Percentiles rank a stretch among this genome's conserved stretches.
phyloP scores from a whole-genome alignment of 2,113 vertebrate species.

The Ascaphus truei region DNA sequence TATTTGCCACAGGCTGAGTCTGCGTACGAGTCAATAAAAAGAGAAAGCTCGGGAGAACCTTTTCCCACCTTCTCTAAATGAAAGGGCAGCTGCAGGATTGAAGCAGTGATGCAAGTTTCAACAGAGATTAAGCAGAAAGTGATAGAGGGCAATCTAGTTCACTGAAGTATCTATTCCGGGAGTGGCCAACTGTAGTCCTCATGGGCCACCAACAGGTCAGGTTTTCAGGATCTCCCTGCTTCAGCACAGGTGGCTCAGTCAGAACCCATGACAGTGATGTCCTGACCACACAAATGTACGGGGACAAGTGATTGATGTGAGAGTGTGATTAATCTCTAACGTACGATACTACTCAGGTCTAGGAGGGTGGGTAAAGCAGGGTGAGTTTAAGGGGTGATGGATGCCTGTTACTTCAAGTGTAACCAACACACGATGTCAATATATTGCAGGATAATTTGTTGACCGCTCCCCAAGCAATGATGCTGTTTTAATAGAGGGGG shows the following conservation, averaged over 20 bases:
- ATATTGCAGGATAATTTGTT: slow-evolving; percentile 32
- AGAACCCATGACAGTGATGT: no score
- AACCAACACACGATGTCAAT: slow-evolving; percentile 31
- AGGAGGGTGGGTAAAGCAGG: neutral
- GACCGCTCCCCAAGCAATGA: slow-evolving; percentile 1
- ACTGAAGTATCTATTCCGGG: slow-evolving; percentile 2
- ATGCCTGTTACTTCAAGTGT: neutral
- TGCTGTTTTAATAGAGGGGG: slow-evolving; percentile 86
- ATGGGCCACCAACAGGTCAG: no score
- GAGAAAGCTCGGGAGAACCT: slow-evolving; percentile 75
- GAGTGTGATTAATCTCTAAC: no score
- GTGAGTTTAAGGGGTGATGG: slow-evolving; percentile 19
- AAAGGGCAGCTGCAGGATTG: slow-evolving; percentile 89
- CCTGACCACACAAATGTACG: no score
- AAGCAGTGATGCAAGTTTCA: slow-evolving; percentile 8
- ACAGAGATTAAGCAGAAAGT: slow-evolving; percentile 12
- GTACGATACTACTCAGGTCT: no score
- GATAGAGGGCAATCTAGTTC: neutral
- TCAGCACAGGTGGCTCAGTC: no score
- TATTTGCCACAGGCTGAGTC: slow-evolving; percentile 75
- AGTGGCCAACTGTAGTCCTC: no score
- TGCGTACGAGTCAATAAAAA: slow-evolving; percentile 89
- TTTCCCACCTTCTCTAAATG: slow-evolving; percentile 91
- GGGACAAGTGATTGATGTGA: neutral
- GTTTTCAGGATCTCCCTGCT: no score